Evolutionary conservation across 2,797 vertebrate species (phyloP), one percentile per base, ranked within the genome.

Genomic region (Liparis tanakae): DNA sequence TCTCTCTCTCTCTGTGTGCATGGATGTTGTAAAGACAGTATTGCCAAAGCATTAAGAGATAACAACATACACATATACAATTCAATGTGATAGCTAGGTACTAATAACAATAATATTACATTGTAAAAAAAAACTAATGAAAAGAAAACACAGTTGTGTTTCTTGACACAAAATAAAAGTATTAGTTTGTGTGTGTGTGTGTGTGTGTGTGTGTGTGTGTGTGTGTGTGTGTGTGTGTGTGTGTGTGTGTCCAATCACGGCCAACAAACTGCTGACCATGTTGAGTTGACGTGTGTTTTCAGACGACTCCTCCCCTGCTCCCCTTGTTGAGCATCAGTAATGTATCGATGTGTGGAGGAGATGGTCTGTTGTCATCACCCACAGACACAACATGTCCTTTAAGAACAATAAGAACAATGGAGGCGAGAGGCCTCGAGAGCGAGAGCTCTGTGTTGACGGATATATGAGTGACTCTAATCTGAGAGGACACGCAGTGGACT

Each of bases 361-460:
- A 17, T 34, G 54, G 15, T 60, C 68, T 53, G 1, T 13, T 66
- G 41, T 15, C 17, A 53, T 3, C 18, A 20, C 8, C 33, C 33
- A 25, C 20, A 36, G 25, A 50, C n/a, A 17, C 51, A 10, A 25
- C 15, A 7, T 54, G 15, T 56, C 50, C n/a, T 10, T 50, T 55
- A n/a, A n/a, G n/a, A n/a, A n/a, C n/a, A n/a, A n/a, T 9, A 41
- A 43, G 62, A 68, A 64, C 14, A 54, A 25, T 30, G 10, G 44
- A 48, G 10, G 76, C 13, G 34, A 34, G 8, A 13, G 20, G 18
- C 55, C 13, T 58, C 50, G 8, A 20, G 10, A 68, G 17, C 18
- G 54, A 61, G 48, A 39, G 54, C 6, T 72, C 37, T 68, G 46
- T 68, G 60, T 10, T 59, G 54, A 66, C 22, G 30, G 34, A 53